These are phyloP conservation scores for Alethe castanea DNA, from an alignment of 2,113 vertebrate genomes.

Conservation along the genomic window DNA sequence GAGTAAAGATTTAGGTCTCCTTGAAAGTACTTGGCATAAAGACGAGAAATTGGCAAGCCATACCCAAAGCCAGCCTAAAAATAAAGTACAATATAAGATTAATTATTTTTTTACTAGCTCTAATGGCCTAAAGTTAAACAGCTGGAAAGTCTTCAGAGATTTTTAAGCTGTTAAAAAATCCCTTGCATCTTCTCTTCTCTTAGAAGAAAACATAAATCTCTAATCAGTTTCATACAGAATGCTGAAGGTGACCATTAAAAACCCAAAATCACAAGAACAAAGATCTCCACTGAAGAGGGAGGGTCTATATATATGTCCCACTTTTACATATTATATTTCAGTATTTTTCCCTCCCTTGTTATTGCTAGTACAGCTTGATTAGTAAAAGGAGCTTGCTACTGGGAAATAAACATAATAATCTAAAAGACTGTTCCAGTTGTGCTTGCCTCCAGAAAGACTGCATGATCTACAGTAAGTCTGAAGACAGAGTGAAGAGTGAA, in stretches of 20 bases:
- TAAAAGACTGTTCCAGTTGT: not conserved
- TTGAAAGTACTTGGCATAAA: conserved; percentile 98
- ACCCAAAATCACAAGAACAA: not conserved
- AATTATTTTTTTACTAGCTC: not conserved
- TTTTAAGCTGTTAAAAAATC: not conserved
- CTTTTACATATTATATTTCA: not conserved
- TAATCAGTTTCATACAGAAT: not conserved
- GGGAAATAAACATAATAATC: not conserved
- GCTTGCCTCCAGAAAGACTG: not conserved
- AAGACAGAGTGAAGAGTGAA: not conserved
- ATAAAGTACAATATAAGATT: not conserved
- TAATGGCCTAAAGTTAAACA: not conserved
- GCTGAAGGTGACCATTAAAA: not conserved
- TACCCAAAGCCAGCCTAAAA: conserved; percentile 96
- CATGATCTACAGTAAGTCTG: not conserved
- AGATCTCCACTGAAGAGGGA: not conserved
- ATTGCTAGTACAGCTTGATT: not conserved
- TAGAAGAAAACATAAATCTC: not conserved
- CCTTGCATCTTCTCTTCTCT: not conserved
- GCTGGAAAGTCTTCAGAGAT: not conserved
- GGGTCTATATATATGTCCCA: not conserved
- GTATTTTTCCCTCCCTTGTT: not conserved
- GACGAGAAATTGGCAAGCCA: conserved; percentile 94
- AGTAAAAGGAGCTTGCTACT: not conserved
- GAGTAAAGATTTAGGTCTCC: conserved; percentile 96